These are phyloP conservation scores for Bombus confusus DNA, from an alignment of 1,140 invertebrate species.

Conservation along the genomic window DNA sequence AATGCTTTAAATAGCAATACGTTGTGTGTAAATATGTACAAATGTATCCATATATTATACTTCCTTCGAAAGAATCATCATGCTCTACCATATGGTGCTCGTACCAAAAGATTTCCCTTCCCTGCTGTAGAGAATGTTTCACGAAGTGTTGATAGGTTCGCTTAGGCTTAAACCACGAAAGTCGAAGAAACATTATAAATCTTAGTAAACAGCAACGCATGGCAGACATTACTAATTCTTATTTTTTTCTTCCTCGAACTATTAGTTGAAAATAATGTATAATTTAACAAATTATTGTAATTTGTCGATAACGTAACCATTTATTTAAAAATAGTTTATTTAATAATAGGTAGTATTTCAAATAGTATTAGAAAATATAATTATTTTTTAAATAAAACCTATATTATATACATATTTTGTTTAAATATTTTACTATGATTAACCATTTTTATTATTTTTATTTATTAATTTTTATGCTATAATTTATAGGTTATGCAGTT, in stretches of 20 bases:
- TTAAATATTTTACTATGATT: too few relatives aligned
- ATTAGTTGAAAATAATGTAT: not conserved
- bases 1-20: constrained; percentile 13
- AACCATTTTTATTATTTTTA: not conserved
- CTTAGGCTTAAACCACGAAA: constrained; percentile 73
- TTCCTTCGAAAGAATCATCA: constrained; percentile 64
- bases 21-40: not conserved
- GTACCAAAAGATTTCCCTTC: constrained; percentile 45
- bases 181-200: constrained; percentile 70
- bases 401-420: too few relatives aligned
- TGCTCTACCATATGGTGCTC: constrained; percentile 67
- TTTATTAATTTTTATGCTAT: not conserved
- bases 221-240: not conserved
- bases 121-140: constrained; percentile 62
- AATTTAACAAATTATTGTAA: not conserved
- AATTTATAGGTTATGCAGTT: not conserved
- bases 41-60: constrained; percentile 44
- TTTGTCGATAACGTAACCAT: not conserved
- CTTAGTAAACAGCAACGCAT: not conserved
- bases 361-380: not conserved
- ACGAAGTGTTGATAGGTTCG: constrained; percentile 72
- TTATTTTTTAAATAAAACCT: not conserved
- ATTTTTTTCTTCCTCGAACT: not conserved
- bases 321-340: not conserved
- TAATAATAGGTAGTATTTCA: not conserved